Percentiles rank a stretch among this genome's conserved stretches.
Conservation (phyloP, 2,113 vertebrate species). For the Orthochromis indermauri region DNA sequence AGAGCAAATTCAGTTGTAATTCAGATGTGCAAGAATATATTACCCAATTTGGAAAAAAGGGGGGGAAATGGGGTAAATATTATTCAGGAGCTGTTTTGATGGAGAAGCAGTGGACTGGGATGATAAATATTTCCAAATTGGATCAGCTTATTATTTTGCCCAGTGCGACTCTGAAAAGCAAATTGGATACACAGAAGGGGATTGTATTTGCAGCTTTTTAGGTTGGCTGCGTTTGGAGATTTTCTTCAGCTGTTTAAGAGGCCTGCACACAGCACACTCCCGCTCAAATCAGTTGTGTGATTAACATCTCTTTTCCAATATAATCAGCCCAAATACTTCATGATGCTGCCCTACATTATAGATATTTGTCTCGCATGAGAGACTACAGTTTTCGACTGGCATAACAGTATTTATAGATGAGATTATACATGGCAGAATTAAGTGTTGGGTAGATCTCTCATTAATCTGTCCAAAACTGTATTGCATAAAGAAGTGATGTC, state of each 20-base stretch:
- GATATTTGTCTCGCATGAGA: constrained; percentile 9
- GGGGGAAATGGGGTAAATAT: constrained; percentile 24
- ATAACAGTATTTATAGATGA: not conserved
- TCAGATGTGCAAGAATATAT: constrained; percentile 63
- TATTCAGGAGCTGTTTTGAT: constrained; percentile 48
- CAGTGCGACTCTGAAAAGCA: constrained; percentile 60
- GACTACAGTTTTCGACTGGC: not conserved
- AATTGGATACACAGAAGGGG: constrained; percentile 61
- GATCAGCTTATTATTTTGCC: constrained; percentile 69
- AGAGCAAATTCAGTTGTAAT: constrained; percentile 58
- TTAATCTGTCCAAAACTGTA: not conserved
- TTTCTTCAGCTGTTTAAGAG: constrained; percentile 54
- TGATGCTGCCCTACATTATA: constrained; percentile 11
- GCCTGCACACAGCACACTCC: constrained; percentile 35
- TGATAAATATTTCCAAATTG: constrained; percentile 73
- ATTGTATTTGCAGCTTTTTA: constrained; percentile 61
- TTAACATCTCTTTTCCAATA: constrained; percentile 53
- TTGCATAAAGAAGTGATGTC: not conserved
- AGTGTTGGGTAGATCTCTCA: not conserved
- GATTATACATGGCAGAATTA: not conserved
- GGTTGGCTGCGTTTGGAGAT: constrained; percentile 62
- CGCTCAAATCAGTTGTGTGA: constrained; percentile 48
- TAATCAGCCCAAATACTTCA: constrained; percentile 42
- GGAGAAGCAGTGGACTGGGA: constrained; percentile 48
- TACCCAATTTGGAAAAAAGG: constrained; percentile 42